Base-by-base conservation (phyloP, 2,113 vertebrate species). In the Corydoras maculifer region DNA sequence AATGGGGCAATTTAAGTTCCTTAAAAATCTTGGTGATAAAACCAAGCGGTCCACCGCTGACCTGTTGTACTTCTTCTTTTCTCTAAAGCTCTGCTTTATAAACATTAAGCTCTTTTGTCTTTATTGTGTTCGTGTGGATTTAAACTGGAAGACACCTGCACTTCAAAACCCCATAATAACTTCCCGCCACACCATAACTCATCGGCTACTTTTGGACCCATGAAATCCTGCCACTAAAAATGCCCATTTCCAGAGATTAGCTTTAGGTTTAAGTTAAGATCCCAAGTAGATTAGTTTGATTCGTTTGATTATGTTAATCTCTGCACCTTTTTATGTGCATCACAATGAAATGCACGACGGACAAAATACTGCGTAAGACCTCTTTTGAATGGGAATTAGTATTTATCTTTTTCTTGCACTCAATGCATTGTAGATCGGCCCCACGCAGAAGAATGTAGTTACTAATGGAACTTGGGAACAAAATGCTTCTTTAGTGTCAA, bases 231-330 rank as follows among this genome's bases (percentile, higher is more conserved):
- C 58, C 63, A 18, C 54, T 60, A 48, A 75, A 72, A 71, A 71
- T 75, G 72, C 68, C 65, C 48, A 68, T 66, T 78, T 75, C 68
- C 68, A 61, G 48, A 71, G 73, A 69, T 25, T 25, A 25, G 18
- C 18, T 25, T 25, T 25, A 25, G 91, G 88, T 88, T 92, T 90
- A 88, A 88, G 91, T 93, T 93, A 69, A 78, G 61, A 68, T 68
- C 91, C 92, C 91, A 91, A 51, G 60, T 68, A 73, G 72, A 73
- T 73, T 73, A 67, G 64, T 61, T 60, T 1, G 64, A 73, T 61
- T 73, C 65, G 65, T 77, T 72, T 75, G 61, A 72, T 72, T 68
- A 69, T 64, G 72, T 64, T 75, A 78, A 75, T 69, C 76, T 59
- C 54, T 49, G 63, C 68, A 53, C 69, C 72, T 68, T 78, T 74